Base-by-base conservation (phyloP, 2,797 vertebrate species). In the Chaenodraco wilsoni region DNA sequence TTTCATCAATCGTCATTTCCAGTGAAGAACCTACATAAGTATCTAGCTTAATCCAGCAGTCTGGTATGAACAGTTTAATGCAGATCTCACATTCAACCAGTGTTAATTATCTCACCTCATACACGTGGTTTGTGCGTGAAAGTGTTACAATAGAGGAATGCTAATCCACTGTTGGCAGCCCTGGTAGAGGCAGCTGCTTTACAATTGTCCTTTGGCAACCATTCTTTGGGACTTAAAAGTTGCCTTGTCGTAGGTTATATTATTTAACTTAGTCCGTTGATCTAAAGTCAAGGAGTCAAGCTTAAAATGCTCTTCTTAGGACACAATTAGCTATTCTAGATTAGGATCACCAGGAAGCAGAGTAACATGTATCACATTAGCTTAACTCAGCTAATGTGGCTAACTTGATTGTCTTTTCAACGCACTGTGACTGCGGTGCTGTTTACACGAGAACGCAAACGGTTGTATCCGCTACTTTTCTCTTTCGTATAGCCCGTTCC, bases 321-420 rank as follows among this genome's bases (percentile, higher is more conserved):
- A 23, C 31, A 33, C 43, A 21, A 17, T 49, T 15, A 51, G 13
- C 9, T 46, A n/a, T 16, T 21, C 1, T 4, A 16, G 33, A 45
- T 21, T 16, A 23, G 12, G 13, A n/a, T 41, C 14, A 48, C 2
- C 8, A 9, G 19, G 40, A 58, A 65, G 33, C 40, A 43, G 43
- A 52, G 11, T n/a, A 44, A 72, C 66, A 17, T 63, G 75, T 63
- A 64, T 49, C 72, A 33, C 59, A 72, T 78, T 63, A 73, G 19
- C 70, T 62, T 15, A 76, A 49, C 66, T 46, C 44, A 15, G 5
- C 31, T 69, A 74, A 68, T 10, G 2, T 12, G 65, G 9, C 23
- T 69, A 69, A 23, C 75, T 72, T 33, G 55, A 83, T 71, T 78
- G 55, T 65, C n/a, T 40, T 17, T 21, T 79, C 46, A 87, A 87